Evolutionary conservation across 2,797 vertebrate species (phyloP).

Genomic region (Falco cherrug): DNA sequence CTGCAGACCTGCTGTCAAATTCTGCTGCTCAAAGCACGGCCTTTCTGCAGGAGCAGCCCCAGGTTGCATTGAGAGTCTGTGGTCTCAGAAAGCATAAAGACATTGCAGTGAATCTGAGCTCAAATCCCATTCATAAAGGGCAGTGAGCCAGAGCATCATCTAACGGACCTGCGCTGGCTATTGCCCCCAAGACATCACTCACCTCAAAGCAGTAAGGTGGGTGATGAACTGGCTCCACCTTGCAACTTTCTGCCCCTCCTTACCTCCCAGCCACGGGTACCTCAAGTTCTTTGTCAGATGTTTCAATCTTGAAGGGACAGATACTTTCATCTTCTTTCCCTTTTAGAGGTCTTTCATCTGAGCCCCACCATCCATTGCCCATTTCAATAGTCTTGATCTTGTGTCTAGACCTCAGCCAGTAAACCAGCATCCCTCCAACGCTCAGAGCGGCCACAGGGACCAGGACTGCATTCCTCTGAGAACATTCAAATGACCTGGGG

Average conservation of each 20-base stretch:
- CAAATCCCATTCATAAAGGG: neutral
- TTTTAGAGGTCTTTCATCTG: slow-evolving; percentile 65
- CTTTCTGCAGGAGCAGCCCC: neutral
- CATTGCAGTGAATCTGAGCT: neutral
- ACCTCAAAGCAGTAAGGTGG: neutral
- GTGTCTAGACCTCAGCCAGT: slow-evolving; percentile 71
- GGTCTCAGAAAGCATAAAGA: neutral
- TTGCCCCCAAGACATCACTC: neutral
- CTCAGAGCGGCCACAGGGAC: slow-evolving; percentile 69
- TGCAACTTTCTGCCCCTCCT: neutral
- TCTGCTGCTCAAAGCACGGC: neutral
- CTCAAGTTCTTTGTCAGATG: slow-evolving; percentile 83
- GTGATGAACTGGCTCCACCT: neutral
- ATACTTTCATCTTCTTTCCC: slow-evolving; percentile 75
- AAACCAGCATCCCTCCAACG: slow-evolving; percentile 77
- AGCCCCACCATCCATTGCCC: slow-evolving; percentile 88
- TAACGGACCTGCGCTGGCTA: neutral
- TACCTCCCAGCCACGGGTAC: neutral
- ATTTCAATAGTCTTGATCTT: slow-evolving; percentile 78
- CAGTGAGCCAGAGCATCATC: neutral
- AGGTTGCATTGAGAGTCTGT: neutral
- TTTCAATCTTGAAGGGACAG: slow-evolving; percentile 80
- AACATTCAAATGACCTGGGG: slow-evolving; percentile 55
- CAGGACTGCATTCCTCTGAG: slow-evolving; percentile 55
- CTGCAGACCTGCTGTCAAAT: neutral